Percentiles rank a stretch among this genome's conserved stretches.
Evolutionary conservation across 2,797 vertebrate species (phyloP).

Genomic region (Sphenodon punctatus): DNA sequence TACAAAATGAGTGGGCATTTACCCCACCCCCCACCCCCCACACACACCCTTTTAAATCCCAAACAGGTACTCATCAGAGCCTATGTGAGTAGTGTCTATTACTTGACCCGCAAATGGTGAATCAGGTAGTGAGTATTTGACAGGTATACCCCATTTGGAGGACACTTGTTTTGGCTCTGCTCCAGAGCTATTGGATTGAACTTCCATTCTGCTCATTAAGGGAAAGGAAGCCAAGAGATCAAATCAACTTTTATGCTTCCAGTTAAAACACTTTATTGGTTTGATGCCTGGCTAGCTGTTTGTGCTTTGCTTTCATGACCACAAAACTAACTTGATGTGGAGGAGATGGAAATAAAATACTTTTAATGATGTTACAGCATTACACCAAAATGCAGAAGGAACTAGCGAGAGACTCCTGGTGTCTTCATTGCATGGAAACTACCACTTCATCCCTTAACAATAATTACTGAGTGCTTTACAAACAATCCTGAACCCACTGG

Average conservation of each 20-base stretch:
- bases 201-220: background rate
- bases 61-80: too few species aligned
- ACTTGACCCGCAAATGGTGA: too few species aligned
- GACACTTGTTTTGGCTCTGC: too few species aligned
- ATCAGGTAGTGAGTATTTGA: too few species aligned
- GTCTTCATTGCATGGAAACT: background rate
- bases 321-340: background rate
- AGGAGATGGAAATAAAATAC: background rate
- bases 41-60: too few species aligned
- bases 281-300: background rate
- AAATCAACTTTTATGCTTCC: constrained; percentile 20
- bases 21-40: too few species aligned
- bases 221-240: constrained; percentile 11
- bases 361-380: background rate
- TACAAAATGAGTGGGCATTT: too few species aligned
- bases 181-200: too few species aligned
- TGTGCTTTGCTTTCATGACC: background rate
- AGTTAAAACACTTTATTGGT: background rate
- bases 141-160: too few species aligned
- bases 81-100: too few species aligned
- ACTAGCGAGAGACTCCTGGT: background rate
- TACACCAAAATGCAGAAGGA: background rate
- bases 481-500: too few species aligned
- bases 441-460: background rate
- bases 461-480: accelerated